phyloP scores from a whole-genome alignment of 2,797 vertebrate genomes.

The Coreius guichenoti region DNA sequence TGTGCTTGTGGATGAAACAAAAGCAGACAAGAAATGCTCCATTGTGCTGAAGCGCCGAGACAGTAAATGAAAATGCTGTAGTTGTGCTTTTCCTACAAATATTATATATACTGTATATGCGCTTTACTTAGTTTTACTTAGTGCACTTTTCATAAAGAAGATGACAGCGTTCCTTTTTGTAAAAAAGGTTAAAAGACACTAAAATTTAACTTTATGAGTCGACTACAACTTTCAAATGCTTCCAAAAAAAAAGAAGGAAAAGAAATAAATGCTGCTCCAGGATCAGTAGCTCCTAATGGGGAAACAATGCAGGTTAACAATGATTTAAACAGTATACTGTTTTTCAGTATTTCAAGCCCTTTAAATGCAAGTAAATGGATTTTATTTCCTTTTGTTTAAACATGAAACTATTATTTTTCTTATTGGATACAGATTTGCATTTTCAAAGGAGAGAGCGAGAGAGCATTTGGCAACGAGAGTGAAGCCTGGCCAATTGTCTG shows the following conservation, averaged over 20 bases:
- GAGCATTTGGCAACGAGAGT: conserved; percentile 47
- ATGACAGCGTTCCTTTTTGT: too few relatives aligned
- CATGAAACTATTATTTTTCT: not conserved
- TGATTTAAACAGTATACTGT: not conserved
- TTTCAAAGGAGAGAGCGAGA: conserved; percentile 3
- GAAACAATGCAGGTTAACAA: not conserved
- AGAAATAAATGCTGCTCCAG: not conserved
- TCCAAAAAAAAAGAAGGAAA: not conserved
- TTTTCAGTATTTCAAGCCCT: not conserved
- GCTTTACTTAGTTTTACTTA: not conserved
- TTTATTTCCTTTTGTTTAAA: not conserved
- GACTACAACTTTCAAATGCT: not conserved
- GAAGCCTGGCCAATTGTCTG: conserved; percentile 51
- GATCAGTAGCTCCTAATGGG: not conserved
- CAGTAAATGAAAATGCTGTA: conserved; percentile 9
- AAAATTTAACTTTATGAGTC: not conserved
- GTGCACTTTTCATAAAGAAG: not conserved
- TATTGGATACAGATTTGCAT: not conserved
- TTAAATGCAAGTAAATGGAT: not conserved
- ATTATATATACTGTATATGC: not conserved
- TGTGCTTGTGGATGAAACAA: conserved; percentile 49
- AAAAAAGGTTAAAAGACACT: not conserved
- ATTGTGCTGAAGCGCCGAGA: conserved; percentile 25
- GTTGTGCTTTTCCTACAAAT: not conserved
- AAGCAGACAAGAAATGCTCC: conserved; percentile 46